phyloP scores from a whole-genome alignment of 2,113 vertebrate species.

The Oceanodroma tethys region DNA sequence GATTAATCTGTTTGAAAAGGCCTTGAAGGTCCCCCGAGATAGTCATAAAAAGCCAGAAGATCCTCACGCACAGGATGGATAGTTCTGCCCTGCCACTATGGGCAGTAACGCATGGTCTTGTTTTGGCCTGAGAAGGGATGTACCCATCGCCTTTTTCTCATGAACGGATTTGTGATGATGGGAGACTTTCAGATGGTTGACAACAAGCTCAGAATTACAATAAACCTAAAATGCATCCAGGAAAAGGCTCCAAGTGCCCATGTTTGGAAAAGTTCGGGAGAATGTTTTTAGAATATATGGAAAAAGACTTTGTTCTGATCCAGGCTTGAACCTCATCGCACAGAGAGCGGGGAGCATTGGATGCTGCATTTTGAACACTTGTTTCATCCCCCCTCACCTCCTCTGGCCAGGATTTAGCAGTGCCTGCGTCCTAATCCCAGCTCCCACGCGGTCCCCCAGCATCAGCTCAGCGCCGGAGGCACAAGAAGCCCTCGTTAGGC shows the following conservation, averaged over 20 bases:
- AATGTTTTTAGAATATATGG: not conserved
- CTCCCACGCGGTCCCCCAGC: not conserved
- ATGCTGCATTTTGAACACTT: not conserved
- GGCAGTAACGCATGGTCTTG: not conserved
- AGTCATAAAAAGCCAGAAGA: not conserved
- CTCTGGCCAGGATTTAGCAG: not conserved
- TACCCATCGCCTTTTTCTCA: not conserved
- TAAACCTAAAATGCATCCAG: not conserved
- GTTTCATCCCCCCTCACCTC: not conserved
- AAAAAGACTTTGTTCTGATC: not conserved
- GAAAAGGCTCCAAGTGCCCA: not conserved
- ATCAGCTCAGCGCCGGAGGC: not conserved
- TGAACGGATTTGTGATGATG: not conserved
- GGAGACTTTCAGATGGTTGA: not conserved
- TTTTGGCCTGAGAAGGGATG: not conserved
- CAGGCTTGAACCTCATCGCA: not conserved
- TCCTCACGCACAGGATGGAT: rapidly evolving
- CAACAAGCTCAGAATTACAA: not conserved
- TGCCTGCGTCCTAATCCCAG: not conserved
- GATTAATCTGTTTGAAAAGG: not conserved
- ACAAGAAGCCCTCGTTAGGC: not conserved
- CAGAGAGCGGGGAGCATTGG: not conserved
- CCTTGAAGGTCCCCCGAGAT: not conserved
- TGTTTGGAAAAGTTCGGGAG: not conserved
- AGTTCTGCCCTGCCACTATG: not conserved